Percentiles rank a stretch among this genome's conserved stretches.
phyloP scores from a whole-genome alignment of 1,140 invertebrate species.

The Papilio polyxenes region DNA sequence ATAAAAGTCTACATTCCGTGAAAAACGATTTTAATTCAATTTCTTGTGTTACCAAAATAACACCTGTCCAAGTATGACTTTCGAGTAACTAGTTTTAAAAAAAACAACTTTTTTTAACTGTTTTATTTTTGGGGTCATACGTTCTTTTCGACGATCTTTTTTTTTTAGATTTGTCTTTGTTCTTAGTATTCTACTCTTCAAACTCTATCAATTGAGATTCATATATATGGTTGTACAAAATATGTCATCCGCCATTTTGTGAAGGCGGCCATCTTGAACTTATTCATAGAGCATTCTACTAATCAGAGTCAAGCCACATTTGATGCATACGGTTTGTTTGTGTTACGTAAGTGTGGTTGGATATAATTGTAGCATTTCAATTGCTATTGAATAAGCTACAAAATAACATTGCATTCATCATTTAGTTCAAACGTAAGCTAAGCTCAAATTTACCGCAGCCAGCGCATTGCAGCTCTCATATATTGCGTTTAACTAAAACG shows the following conservation, averaged over 20 bases:
- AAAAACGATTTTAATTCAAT: slow-evolving; percentile 1
- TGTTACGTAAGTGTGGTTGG: background rate
- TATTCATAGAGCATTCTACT: too few species aligned
- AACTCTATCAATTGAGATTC: too few species aligned
- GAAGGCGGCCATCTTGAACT: too few species aligned
- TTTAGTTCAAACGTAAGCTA: slow-evolving; percentile 23
- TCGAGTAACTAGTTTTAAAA: background rate
- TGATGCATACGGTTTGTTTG: too few species aligned
- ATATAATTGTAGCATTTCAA: background rate
- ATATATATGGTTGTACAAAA: too few species aligned
- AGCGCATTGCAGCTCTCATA: slow-evolving; percentile 11
- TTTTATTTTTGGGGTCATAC: background rate
- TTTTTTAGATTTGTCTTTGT: background rate
- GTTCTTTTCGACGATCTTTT: background rate
- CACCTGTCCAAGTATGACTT: too few species aligned
- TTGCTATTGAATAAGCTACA: background rate
- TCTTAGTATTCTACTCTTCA: too few species aligned
- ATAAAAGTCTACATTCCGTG: background rate
- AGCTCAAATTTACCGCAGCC: slow-evolving; percentile 13
- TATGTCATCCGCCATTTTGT: too few species aligned
- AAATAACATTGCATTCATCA: slow-evolving; percentile 16
- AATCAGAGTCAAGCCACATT: too few species aligned
- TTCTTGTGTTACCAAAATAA: background rate
- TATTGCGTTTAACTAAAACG: slow-evolving; percentile 25
- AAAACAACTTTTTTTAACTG: background rate